Conservation (phyloP, 2,797 vertebrate species). For the Margarornis squamiger region DNA sequence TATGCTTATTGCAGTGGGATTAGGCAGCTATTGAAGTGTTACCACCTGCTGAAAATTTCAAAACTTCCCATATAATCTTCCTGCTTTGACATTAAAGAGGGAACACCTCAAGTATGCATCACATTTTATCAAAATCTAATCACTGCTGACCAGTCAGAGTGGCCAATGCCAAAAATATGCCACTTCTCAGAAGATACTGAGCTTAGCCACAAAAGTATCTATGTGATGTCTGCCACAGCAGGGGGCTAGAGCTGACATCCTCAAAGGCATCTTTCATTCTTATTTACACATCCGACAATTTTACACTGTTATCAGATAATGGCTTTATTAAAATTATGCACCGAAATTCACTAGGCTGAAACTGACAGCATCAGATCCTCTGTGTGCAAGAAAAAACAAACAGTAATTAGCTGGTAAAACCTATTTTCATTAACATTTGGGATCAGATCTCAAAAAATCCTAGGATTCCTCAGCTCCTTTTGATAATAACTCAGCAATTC, state of each 20-base stretch:
- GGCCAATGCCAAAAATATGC: background rate
- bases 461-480: background rate
- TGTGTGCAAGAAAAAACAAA: background rate
- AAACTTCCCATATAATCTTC: background rate
- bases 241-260: conserved; percentile 29
- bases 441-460: background rate
- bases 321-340: conserved; percentile 33
- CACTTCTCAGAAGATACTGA: background rate
- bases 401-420: background rate
- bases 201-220: background rate
- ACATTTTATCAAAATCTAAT: conserved; percentile 39
- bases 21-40: conserved; percentile 36
- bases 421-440: background rate
- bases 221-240: conserved; percentile 27
- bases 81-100: background rate
- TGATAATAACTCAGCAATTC: background rate
- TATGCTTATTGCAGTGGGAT: background rate
- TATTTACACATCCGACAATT: conserved; percentile 59
- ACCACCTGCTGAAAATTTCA: conserved; percentile 54
- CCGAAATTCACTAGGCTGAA: conserved; percentile 6
- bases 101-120: background rate
- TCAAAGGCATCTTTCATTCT: conserved; percentile 50
- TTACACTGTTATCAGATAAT: conserved; percentile 46
- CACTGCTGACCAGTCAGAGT: background rate
- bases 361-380: background rate